Percentiles rank a stretch among this genome's conserved stretches.
phyloP scores from a whole-genome alignment of 2,797 vertebrate species.

The Falco biarmicus region DNA sequence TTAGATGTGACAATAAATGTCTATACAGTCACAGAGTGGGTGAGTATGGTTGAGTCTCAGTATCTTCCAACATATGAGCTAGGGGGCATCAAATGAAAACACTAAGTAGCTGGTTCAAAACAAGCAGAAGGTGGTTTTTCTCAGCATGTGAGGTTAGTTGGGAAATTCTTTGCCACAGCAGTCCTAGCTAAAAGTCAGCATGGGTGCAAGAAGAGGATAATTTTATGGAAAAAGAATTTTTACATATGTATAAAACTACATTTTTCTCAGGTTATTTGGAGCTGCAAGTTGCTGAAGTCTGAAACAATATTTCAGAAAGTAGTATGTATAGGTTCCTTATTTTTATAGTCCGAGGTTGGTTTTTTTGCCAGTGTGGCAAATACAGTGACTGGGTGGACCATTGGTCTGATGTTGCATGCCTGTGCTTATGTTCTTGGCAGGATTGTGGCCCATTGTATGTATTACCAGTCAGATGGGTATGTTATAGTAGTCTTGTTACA shows the following conservation, averaged over 20 bases:
- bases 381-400: neutral
- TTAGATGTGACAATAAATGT: neutral
- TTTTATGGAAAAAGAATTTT: neutral
- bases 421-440: neutral
- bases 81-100: neutral
- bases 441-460: neutral
- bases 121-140: neutral
- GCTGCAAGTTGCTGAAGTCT: neutral
- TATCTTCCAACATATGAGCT: neutral
- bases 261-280: neutral
- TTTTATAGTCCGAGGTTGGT: neutral
- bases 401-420: neutral
- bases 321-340: neutral
- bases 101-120: neutral
- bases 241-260: neutral
- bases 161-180: neutral
- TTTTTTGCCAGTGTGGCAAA: neutral
- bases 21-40: neutral
- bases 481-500: neutral
- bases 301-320: neutral
- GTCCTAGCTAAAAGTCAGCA: neutral
- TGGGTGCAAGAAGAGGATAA: neutral
- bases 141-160: neutral
- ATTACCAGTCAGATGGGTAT: neutral
- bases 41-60: neutral